A percentile compares a stretch with the other conserved stretches of the same genome.
These are phyloP conservation scores for Neogale vison DNA, from an alignment of 2,113 vertebrate species.

Conservation along the genomic window DNA sequence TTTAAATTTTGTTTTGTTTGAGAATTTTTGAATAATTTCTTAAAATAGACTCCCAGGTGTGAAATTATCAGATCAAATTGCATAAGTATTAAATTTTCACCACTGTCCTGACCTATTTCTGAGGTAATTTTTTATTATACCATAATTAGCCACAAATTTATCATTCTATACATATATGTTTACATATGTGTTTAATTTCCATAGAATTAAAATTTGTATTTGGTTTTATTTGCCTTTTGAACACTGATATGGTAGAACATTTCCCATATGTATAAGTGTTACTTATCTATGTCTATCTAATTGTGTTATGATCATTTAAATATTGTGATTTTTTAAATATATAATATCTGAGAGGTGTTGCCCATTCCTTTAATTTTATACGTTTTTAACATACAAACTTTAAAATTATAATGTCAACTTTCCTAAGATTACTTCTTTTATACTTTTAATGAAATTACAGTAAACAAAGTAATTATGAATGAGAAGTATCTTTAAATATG, in stretches of 20 bases:
- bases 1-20: neutral
- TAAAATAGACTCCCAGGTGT: neutral
- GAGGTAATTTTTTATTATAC: neutral
- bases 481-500: neutral
- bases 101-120: neutral
- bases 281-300: neutral
- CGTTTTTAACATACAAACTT: neutral
- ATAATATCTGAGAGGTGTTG: neutral
- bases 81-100: neutral
- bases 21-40: neutral
- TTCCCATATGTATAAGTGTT: neutral
- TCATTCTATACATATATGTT: neutral
- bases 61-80: neutral
- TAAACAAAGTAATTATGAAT: neutral
- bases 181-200: neutral
- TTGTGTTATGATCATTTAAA: neutral
- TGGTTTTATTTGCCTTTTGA: neutral
- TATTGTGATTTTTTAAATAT: neutral
- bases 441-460: neutral
- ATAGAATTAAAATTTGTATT: neutral
- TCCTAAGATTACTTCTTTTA: neutral
- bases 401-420: neutral
- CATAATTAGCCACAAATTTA: neutral
- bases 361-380: neutral
- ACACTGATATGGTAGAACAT: neutral